Evolutionary conservation across 23 tunicate species (phyloP).

Genomic region (Clavelina lepadiformis): DNA sequence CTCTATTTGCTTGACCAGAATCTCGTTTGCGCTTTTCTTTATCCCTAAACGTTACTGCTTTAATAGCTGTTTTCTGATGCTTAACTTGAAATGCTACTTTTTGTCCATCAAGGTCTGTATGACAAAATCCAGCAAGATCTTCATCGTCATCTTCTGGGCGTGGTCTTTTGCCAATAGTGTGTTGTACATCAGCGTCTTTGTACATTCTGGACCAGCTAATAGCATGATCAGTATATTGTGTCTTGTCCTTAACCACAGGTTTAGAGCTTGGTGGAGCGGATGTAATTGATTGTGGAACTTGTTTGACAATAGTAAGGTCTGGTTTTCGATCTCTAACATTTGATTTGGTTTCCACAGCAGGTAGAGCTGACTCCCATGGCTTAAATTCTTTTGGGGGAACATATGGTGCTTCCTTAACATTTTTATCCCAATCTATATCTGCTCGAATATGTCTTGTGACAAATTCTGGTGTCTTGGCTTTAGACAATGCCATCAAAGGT

Average conservation of each 20-base stretch:
- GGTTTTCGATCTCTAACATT: conserved; percentile 42
- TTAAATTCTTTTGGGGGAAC: conserved; percentile 76
- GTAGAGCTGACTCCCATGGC: conserved; percentile 77
- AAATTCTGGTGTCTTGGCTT: conserved; percentile 73
- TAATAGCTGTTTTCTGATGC: conserved; percentile 21
- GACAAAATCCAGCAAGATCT: conserved; percentile 71
- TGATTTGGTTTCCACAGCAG: conserved; percentile 55
- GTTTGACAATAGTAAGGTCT: conserved; percentile 62
- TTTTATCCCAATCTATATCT: conserved; percentile 76
- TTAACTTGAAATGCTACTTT: conserved; percentile 64
- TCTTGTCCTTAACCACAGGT: conserved; percentile 2
- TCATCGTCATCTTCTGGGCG: conserved; percentile 64
- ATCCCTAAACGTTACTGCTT: conserved; percentile 16
- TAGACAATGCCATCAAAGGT: conserved; percentile 52
- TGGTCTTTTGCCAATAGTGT: conserved; percentile 30
- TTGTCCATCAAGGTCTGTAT: conserved; percentile 51
- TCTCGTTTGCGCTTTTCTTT: conserved; percentile 62
- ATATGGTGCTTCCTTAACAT: conserved; percentile 75
- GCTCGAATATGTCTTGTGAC: conserved; percentile 41
- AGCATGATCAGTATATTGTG: conserved; percentile 47
- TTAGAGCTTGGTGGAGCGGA: conserved; percentile 20
- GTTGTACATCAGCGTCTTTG: conserved; percentile 27
- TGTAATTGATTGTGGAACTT: conserved; percentile 49
- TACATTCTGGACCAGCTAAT: conserved; percentile 93
- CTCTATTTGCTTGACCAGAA: conserved; percentile 62